Percentiles rank a stretch among this genome's conserved stretches.
Conservation (phyloP, 2,113 vertebrate genomes). For the Eleginops maclovinus region DNA sequence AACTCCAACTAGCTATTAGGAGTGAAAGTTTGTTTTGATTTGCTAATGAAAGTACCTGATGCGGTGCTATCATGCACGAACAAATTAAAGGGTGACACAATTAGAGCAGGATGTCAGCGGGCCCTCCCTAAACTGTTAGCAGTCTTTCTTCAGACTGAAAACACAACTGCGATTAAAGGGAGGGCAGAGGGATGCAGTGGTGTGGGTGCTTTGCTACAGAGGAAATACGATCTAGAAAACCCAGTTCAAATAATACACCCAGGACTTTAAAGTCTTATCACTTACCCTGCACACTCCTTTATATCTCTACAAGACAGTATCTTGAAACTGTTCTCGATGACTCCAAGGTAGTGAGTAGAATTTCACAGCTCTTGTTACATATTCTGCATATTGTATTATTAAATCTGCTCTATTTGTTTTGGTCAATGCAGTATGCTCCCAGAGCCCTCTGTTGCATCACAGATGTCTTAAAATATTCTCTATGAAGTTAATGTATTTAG, state of each 20-base stretch:
- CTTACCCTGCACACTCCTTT: neutral
- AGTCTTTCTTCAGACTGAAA: neutral
- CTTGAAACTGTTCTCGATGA: neutral
- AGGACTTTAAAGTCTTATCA: neutral
- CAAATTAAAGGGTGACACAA: neutral
- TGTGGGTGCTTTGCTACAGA: neutral
- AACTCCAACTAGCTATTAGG: conserved; percentile 3
- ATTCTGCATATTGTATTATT: neutral
- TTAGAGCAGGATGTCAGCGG: neutral
- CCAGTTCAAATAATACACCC: neutral
- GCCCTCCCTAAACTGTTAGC: neutral
- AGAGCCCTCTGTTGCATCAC: too few species aligned
- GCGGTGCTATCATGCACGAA: neutral
- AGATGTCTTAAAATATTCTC: too few species aligned
- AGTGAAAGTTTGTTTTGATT: neutral
- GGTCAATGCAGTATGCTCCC: conserved; percentile 13
- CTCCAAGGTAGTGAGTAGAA: neutral
- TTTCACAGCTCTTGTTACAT: conserved; percentile 1
- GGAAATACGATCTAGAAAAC: neutral
- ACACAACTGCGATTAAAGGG: neutral
- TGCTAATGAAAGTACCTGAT: neutral
- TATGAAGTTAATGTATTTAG: neutral
- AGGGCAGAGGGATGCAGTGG: neutral
- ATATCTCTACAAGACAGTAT: neutral
- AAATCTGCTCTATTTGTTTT: too few species aligned